Evolutionary conservation across 2,888 invertebrate genomes (phyloP).

Genomic region (Dryomyza anilis): DNA sequence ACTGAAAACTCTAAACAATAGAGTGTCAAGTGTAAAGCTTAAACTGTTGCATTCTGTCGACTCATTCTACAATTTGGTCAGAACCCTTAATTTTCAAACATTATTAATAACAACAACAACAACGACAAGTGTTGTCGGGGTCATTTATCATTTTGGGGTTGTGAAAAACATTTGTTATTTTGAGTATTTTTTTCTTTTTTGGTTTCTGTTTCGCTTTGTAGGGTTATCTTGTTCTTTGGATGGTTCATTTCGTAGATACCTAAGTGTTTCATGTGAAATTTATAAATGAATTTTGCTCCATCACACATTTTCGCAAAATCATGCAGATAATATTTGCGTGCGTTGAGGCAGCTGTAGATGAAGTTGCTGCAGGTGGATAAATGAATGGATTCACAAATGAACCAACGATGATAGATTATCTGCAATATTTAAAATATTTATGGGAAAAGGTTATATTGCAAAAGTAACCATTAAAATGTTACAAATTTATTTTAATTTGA

Average conservation of each 20-base stretch:
- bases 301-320: constrained; percentile 1
- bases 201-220: background rate
- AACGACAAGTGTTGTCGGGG: background rate
- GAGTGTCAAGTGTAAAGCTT: no score
- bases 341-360: background rate
- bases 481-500: background rate
- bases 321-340: background rate
- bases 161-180: background rate
- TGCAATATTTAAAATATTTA: background rate
- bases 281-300: background rate
- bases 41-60: no score
- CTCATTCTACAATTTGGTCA: no score
- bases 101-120: background rate
- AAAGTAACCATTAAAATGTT: background rate
- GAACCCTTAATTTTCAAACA: background rate
- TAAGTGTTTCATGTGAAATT: background rate
- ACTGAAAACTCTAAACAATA: no score
- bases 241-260: no score
- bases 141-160: constrained; percentile 2
- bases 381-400: background rate
- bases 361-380: no score
- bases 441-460: background rate
- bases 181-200: background rate
- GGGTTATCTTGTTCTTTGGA: background rate
- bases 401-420: no score